phyloP scores from a whole-genome alignment of 2,797 vertebrate species.

The Hafferia zeledoni region DNA sequence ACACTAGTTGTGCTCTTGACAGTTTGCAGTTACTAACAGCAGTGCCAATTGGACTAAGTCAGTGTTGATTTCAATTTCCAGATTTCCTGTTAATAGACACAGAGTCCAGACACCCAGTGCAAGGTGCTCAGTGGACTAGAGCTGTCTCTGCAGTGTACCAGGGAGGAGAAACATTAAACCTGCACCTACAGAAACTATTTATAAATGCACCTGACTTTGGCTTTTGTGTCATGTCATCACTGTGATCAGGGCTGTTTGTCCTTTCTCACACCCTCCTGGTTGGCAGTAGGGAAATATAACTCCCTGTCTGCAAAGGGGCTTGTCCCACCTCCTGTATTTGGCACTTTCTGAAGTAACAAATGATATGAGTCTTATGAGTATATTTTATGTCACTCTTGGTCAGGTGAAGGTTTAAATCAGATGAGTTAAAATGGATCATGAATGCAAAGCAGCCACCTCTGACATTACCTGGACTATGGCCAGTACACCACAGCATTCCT shows the following conservation, averaged over 20 bases:
- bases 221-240: neutral
- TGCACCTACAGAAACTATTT: constrained; percentile 58
- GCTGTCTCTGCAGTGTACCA: neutral
- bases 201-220: constrained; percentile 30
- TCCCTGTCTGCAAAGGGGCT: neutral
- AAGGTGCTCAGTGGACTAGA: neutral
- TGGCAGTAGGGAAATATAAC: constrained; percentile 30
- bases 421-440: constrained; percentile 51
- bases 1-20: neutral
- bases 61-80: neutral
- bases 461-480: constrained; percentile 44
- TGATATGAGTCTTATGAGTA: neutral
- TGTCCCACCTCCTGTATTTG: neutral
- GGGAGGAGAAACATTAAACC: constrained; percentile 57
- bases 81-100: neutral
- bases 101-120: neutral
- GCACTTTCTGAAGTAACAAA: constrained; percentile 30
- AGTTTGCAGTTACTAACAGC: neutral
- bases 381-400: constrained; percentile 43
- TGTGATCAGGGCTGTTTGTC: neutral
- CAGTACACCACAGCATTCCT: constrained; percentile 33
- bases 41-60: neutral
- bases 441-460: constrained; percentile 43
- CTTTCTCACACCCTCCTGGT: constrained; percentile 10
- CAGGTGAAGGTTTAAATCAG: constrained; percentile 67